phyloP scores from a whole-genome alignment of 2,797 vertebrate genomes.

The Miopithecus talapoin region DNA sequence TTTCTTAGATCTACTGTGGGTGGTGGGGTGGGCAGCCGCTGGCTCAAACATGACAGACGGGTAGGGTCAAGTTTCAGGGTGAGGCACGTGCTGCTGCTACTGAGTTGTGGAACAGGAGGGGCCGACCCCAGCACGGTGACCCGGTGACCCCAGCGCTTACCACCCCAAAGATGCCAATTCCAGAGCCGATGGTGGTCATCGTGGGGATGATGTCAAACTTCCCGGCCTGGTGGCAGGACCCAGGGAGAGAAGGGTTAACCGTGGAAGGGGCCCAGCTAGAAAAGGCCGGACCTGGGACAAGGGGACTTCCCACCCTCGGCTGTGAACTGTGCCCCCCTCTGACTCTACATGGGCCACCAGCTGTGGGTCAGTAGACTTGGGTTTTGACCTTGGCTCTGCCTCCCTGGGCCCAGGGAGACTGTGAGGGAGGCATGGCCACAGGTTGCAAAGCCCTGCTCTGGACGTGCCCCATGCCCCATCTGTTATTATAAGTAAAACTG shows the following conservation, averaged over 20 bases:
- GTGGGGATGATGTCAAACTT: slow-evolving; percentile 99
- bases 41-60: background rate
- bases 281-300: background rate
- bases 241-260: background rate
- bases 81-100: background rate
- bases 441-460: background rate
- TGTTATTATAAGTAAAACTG: background rate
- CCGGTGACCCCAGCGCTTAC: slow-evolving; percentile 84
- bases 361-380: background rate
- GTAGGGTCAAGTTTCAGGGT: background rate
- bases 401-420: background rate
- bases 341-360: background rate
- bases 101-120: background rate
- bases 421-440: background rate
- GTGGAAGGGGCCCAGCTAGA: background rate
- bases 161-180: slow-evolving; percentile 98
- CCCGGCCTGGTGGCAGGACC: slow-evolving; percentile 87
- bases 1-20: background rate
- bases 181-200: slow-evolving; percentile 96
- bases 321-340: background rate
- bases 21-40: background rate
- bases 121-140: background rate
- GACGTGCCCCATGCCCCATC: background rate
- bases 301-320: background rate
- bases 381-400: background rate